A percentile compares a stretch with the other conserved stretches of the same genome.
These are phyloP conservation scores for Danio albolineatus DNA, from an alignment of 2,797 vertebrate species.

Conservation along the genomic window DNA sequence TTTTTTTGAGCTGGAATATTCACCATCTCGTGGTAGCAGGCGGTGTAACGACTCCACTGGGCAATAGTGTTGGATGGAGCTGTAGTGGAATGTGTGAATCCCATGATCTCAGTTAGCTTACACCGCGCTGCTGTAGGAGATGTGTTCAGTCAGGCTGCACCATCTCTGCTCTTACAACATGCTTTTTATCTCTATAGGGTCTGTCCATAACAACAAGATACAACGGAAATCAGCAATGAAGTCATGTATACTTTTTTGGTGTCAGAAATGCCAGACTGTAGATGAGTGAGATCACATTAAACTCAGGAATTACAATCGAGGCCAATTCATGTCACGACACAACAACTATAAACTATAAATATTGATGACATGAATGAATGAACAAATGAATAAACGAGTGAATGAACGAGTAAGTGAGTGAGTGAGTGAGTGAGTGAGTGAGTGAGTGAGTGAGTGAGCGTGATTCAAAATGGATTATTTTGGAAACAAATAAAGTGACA, in stretches of 20 bases:
- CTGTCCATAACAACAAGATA: conserved; percentile 25
- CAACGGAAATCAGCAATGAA: conserved; percentile 19
- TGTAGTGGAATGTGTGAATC: conserved; percentile 52
- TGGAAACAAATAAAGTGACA: too few species aligned
- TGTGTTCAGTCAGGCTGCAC: conserved; percentile 48
- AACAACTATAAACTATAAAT: too few species aligned
- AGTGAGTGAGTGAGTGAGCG: too few species aligned
- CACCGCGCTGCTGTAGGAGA: conserved; percentile 44
- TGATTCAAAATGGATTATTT: too few species aligned
- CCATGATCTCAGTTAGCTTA: conserved; percentile 49
- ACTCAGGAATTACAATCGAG: neutral
- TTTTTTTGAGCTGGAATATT: conserved; percentile 67
- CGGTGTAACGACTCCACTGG: conserved; percentile 60
- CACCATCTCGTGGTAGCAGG: conserved; percentile 68
- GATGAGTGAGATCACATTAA: neutral
- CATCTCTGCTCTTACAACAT: conserved; percentile 42
- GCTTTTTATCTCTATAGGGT: conserved; percentile 11
- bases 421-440: too few species aligned
- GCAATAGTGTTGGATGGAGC: conserved; percentile 50
- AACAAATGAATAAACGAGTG: too few species aligned
- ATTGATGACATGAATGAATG: too few species aligned
- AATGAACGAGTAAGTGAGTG: too few species aligned
- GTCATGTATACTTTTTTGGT: conserved; percentile 14
- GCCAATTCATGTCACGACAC: neutral
- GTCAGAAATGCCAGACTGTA: neutral